Evolutionary conservation across 2,797 vertebrate species (phyloP).

Genomic region (Neosalanx taihuensis): DNA sequence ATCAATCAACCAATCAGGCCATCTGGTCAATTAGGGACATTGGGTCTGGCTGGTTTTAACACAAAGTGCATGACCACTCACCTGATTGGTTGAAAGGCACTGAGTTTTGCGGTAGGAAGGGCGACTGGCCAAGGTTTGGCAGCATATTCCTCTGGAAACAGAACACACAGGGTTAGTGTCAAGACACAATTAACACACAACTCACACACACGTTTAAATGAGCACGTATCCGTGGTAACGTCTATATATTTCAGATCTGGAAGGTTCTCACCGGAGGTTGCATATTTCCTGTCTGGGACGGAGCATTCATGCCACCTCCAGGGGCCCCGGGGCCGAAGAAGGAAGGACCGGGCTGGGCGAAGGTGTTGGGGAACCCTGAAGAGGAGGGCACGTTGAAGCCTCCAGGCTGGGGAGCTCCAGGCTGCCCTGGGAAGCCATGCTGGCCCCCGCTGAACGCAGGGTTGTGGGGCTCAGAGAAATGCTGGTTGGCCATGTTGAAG

Average conservation of each 20-base stretch:
- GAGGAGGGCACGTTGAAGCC: conserved; percentile 78
- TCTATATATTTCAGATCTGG: not conserved
- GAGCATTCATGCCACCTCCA: conserved; percentile 72
- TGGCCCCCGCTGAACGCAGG: conserved; percentile 74
- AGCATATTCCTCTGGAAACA: conserved; percentile 66
- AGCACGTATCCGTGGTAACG: not conserved
- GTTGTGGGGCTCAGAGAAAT: conserved; percentile 77
- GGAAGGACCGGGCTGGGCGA: conserved; percentile 69
- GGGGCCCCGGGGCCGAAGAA: conserved; percentile 81
- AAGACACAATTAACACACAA: not conserved
- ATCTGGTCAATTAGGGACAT: not conserved
- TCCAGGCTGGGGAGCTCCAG: conserved; percentile 74
- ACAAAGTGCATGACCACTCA: conserved; percentile 44
- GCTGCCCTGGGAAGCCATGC: conserved; percentile 62
- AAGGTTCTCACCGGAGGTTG: conserved; percentile 78
- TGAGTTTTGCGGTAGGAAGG: conserved; percentile 80
- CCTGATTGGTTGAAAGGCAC: conserved; percentile 81
- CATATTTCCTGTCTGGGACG: conserved; percentile 65
- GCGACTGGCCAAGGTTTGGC: conserved; percentile 71
- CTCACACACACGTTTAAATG: not conserved
- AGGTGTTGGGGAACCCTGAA: conserved; percentile 72
- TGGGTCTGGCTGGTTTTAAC: too few relatives aligned
- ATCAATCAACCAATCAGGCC: not conserved
- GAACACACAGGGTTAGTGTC: not conserved
- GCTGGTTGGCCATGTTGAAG: conserved; percentile 71